Percentiles rank a stretch among this genome's conserved stretches.
phyloP scores from a whole-genome alignment of 2,797 vertebrate species.

The Remorina albescens region DNA sequence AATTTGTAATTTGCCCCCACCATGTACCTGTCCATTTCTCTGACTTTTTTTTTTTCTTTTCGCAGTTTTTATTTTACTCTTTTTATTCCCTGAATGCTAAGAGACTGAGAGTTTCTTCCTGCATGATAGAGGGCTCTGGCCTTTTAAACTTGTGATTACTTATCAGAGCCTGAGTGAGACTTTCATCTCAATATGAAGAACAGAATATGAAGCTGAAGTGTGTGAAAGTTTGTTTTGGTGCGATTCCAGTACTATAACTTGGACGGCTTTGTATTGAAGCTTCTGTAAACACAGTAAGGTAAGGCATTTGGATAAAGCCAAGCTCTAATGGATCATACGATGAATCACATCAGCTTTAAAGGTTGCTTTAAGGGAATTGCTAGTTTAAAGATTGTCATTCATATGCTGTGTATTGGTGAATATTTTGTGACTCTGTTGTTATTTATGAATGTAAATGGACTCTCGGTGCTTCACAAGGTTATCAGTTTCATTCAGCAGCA shows the following conservation, averaged over 20 bases:
- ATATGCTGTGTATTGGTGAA: not conserved
- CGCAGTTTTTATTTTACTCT: not conserved
- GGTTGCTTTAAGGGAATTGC: constrained; percentile 38
- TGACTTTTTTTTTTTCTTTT: not conserved
- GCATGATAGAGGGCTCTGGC: constrained; percentile 9
- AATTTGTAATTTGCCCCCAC: constrained; percentile 21
- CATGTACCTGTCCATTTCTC: not conserved
- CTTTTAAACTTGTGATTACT: constrained; percentile 47
- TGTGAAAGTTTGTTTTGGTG: constrained; percentile 14
- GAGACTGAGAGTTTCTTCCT: constrained; percentile 25
- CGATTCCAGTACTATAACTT: constrained; percentile 6
- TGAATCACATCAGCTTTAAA: constrained; percentile 48
- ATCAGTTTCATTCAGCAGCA: constrained; percentile 7
- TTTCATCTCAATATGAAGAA: constrained; percentile 36
- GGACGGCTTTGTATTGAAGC: constrained; percentile 40
- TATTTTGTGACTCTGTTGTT: constrained; percentile 23
- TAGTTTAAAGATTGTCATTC: constrained; percentile 9
- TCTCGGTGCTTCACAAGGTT: constrained; percentile 19
- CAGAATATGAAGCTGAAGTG: constrained; percentile 23
- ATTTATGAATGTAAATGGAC: constrained; percentile 31
- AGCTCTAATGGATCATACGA: constrained; percentile 58
- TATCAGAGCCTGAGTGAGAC: constrained; percentile 35
- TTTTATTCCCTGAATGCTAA: constrained; percentile 18
- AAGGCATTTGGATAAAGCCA: constrained; percentile 37
- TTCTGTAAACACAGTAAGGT: constrained; percentile 47